phyloP scores from a whole-genome alignment of 2,797 vertebrate species.

The Channa striata region DNA sequence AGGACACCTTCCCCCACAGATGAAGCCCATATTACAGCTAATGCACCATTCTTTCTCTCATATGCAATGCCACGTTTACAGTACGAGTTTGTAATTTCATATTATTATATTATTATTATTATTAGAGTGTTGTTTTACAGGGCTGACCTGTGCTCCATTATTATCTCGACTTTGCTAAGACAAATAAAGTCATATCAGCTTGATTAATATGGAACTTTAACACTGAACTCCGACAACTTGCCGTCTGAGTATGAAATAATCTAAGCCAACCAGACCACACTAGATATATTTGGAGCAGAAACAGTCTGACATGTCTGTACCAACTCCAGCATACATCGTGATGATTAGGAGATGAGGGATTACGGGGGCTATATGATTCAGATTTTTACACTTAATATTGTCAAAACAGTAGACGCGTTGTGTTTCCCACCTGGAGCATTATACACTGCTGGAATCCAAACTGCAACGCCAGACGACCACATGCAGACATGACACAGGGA shows the following conservation, averaged over 20 bases:
- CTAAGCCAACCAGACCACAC: conserved; percentile 4
- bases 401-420: conserved; percentile 33
- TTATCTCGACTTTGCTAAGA: conserved; percentile 3
- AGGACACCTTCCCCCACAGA: conserved; percentile 47
- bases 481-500: conserved; percentile 67
- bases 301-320: conserved; percentile 30
- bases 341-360: conserved; percentile 4
- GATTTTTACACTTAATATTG: neutral
- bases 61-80: conserved; percentile 21
- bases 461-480: conserved; percentile 67
- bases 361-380: conserved; percentile 29
- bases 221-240: conserved; percentile 1
- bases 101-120: conserved; percentile 1
- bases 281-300: conserved; percentile 8
- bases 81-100: conserved; percentile 17
- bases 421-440: conserved; percentile 54
- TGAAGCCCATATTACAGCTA: conserved; percentile 28
- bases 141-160: conserved; percentile 9
- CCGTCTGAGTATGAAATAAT: conserved; percentile 13
- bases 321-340: conserved; percentile 10
- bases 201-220: conserved; percentile 30
- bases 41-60: conserved; percentile 31
- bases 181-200: neutral
- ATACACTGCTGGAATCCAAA: conserved; percentile 42
- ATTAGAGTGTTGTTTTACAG: conserved; percentile 12